Percentiles rank a stretch among this genome's conserved stretches.
Conservation (phyloP, 2,888 invertebrate species). For the Graphium colonna region DNA sequence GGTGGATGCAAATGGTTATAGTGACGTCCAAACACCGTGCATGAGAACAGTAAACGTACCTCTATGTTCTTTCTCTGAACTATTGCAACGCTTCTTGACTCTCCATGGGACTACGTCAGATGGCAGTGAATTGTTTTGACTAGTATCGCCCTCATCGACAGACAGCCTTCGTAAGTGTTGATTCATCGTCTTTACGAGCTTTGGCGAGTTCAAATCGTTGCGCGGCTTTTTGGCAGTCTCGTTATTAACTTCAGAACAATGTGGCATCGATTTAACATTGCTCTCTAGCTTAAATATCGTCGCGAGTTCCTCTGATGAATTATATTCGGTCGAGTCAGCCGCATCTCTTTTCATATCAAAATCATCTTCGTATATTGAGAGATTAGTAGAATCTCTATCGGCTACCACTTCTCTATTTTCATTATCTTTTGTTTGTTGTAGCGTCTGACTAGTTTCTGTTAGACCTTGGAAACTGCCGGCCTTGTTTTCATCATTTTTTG, state of each 20-base stretch:
- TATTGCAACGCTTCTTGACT: slow-evolving; percentile 64
- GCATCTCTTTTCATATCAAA: slow-evolving; percentile 61
- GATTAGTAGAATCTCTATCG: slow-evolving; percentile 59
- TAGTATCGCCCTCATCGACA: slow-evolving; percentile 60
- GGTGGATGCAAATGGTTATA: slow-evolving; percentile 69
- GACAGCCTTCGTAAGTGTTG: slow-evolving; percentile 70
- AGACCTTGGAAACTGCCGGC: slow-evolving; percentile 44
- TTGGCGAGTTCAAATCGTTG: slow-evolving; percentile 68
- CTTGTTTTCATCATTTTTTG: slow-evolving; percentile 33
- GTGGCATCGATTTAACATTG: slow-evolving; percentile 37
- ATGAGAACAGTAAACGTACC: slow-evolving; percentile 71
- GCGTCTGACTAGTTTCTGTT: slow-evolving; percentile 54
- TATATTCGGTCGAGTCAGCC: slow-evolving; percentile 79
- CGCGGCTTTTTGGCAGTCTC: slow-evolving; percentile 43
- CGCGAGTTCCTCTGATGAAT: slow-evolving; percentile 83
- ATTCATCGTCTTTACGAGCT: slow-evolving; percentile 68
- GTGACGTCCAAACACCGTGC: slow-evolving; percentile 72
- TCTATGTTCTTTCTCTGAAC: slow-evolving; percentile 72
- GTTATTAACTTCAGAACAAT: slow-evolving; percentile 19
- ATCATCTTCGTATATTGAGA: slow-evolving; percentile 70
- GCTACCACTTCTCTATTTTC: slow-evolving; percentile 41
- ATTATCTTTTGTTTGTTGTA: slow-evolving; percentile 51
- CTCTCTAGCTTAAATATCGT: slow-evolving; percentile 79
- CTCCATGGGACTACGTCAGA: slow-evolving; percentile 72
- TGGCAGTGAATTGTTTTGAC: slow-evolving; percentile 72